Evolutionary conservation across 2,797 vertebrate species (phyloP).

Genomic region (Hypotaenidia philippensis): DNA sequence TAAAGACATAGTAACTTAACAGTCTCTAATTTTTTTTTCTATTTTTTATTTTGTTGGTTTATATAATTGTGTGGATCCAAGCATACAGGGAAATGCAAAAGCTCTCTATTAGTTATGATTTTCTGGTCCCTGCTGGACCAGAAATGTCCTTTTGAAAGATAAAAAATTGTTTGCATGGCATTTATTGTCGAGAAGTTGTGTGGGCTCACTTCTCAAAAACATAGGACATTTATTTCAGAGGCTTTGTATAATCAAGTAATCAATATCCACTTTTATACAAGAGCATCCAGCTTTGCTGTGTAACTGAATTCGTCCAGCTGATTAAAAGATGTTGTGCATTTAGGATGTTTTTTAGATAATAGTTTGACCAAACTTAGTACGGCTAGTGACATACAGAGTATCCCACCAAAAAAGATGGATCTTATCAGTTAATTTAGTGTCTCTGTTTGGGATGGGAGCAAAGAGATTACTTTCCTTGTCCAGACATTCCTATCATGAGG

Average conservation of each 20-base stretch:
- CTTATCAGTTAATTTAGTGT: background rate
- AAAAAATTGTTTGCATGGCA: background rate
- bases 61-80: background rate
- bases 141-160: background rate
- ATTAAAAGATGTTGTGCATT: background rate
- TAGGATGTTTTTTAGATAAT: background rate
- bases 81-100: background rate
- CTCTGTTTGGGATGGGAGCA: background rate
- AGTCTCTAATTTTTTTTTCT: background rate
- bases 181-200: background rate
- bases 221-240: background rate
- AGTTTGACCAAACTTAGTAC: background rate
- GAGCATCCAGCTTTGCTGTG: background rate
- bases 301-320: background rate
- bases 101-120: background rate
- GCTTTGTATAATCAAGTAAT: slow-evolving; percentile 9
- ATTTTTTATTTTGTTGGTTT: background rate
- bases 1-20: background rate
- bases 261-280: slow-evolving; percentile 10
- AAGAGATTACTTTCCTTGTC: background rate
- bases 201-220: background rate
- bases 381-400: background rate
- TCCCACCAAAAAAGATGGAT: background rate
- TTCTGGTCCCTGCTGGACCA: background rate
- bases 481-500: background rate